Evolutionary conservation across 1,140 invertebrate genomes (phyloP), one percentile per base, ranked within the genome.

Genomic region (Notospermus geniculatus): DNA sequence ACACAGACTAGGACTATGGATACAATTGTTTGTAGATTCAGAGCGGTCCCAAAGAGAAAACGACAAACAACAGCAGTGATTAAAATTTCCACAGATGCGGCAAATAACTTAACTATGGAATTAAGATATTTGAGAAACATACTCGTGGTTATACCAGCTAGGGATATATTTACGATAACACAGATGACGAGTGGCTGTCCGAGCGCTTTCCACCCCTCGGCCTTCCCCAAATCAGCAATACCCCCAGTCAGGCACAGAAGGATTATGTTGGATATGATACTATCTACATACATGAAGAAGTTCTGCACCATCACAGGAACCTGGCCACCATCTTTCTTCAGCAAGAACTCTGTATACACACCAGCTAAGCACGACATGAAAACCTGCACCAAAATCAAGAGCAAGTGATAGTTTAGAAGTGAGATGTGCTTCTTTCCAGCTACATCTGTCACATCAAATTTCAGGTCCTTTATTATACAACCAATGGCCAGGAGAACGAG

Each of bases 221-320:
- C 5, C 32, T 36, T 36, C 5, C 4, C 32, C 5, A 36, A 15
- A 15, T 36, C 32, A 4, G 4, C 15, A 15, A 36, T 36, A 15
- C 32, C 32, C 4, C 32, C 32, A 15, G 32, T 36, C 32, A 36
- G 32, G 32, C 32, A 36, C 52, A 96, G 77, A 17, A 83, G 63
- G 22, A 93, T 75, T 22, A 89, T 72, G 83, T 96, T 97, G 75
- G 92, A 95, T 17, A 97, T 70, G 68, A 97, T 94, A 28, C 93
- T 97, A 80, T 97, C 91, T 13, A 94, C 71, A 77, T 97, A 97
- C 92, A 97, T 95, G 73, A 94, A 97, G 1, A 94, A 86, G 83
- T 97, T 98, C 82, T 97, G 95, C 62, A 96, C 80, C 82, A 93
- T 93, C 66, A 97, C 91, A 77, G 95, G 89, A 0, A 95, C 88